phyloP scores from a whole-genome alignment of 2,888 invertebrate species.

The Nomada flava region DNA sequence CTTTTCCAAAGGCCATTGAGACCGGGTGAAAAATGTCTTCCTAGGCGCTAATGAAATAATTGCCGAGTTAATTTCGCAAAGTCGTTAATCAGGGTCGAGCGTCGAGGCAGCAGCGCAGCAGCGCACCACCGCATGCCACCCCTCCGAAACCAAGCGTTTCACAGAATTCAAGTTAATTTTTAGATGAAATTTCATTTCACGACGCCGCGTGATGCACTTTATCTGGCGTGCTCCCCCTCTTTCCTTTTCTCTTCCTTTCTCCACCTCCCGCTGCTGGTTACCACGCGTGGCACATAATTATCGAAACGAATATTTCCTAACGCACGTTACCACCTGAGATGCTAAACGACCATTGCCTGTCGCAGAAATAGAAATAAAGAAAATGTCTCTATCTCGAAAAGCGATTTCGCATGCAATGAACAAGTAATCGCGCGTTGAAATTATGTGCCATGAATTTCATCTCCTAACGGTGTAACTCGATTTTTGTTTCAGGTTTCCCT shows the following conservation, averaged over 20 bases:
- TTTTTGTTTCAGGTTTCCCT: conserved; percentile 79
- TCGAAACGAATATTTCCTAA: conserved; percentile 9
- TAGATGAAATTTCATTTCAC: conserved; percentile 47
- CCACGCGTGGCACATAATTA: conserved; percentile 33
- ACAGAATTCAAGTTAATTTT: conserved; percentile 54
- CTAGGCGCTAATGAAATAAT: conserved; percentile 63
- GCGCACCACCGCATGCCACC: conserved; percentile 9
- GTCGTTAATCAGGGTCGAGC: conserved; percentile 59
- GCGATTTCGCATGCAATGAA: background rate
- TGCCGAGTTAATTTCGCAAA: conserved; percentile 56
- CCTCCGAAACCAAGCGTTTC: conserved; percentile 29
- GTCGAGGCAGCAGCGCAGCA: conserved; percentile 30
- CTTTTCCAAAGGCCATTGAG: conserved; percentile 51
- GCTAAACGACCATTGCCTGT: background rate
- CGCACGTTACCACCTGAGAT: background rate
- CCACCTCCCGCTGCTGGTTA: conserved; percentile 22
- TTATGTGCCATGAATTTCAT: background rate
- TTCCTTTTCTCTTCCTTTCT: background rate
- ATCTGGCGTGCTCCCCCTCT: too few relatives aligned
- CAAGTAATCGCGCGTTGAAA: background rate
- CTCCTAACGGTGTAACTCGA: conserved; percentile 39
- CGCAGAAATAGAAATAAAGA: background rate
- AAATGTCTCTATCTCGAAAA: background rate
- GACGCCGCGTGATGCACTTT: background rate
- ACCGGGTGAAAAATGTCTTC: conserved; percentile 61